These are phyloP conservation scores for Pleuronectes platessa DNA, from an alignment of 2,113 vertebrate species.

Conservation along the genomic window DNA sequence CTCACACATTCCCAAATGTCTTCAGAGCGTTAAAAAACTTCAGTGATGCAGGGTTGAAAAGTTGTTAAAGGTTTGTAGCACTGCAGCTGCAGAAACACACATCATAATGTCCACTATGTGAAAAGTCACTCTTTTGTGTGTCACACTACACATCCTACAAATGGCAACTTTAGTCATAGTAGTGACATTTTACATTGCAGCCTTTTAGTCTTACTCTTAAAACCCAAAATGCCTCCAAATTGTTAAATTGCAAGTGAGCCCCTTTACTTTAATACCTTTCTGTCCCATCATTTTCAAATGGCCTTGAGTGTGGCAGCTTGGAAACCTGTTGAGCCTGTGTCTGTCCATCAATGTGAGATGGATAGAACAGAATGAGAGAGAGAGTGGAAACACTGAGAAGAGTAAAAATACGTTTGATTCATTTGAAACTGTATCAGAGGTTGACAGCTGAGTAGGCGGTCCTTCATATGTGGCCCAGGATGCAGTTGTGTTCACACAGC, in stretches of 20 bases:
- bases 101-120: too few relatives aligned
- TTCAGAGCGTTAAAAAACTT: not conserved
- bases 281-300: not conserved
- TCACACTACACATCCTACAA: not conserved
- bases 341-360: too few relatives aligned
- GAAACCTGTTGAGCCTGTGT: not conserved
- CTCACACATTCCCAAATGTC: not conserved
- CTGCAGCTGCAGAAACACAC: not conserved
- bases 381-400: too few relatives aligned
- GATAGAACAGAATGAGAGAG: too few relatives aligned
- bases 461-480: too few relatives aligned
- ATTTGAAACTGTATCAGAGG: too few relatives aligned
- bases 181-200: not conserved
- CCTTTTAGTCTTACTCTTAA: not conserved
- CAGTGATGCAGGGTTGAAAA: not conserved
- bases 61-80: not conserved
- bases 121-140: not conserved
- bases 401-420: too few relatives aligned
- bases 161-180: not conserved
- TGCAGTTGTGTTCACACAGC: too few relatives aligned
- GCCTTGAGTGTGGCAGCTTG: not conserved
- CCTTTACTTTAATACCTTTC: not conserved
- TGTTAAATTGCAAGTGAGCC: too few relatives aligned
- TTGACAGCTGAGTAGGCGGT: too few relatives aligned
- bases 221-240: too few relatives aligned